These are phyloP conservation scores for Drosophila barbarae DNA, from an alignment of 2,888 invertebrate species.

Conservation along the genomic window DNA sequence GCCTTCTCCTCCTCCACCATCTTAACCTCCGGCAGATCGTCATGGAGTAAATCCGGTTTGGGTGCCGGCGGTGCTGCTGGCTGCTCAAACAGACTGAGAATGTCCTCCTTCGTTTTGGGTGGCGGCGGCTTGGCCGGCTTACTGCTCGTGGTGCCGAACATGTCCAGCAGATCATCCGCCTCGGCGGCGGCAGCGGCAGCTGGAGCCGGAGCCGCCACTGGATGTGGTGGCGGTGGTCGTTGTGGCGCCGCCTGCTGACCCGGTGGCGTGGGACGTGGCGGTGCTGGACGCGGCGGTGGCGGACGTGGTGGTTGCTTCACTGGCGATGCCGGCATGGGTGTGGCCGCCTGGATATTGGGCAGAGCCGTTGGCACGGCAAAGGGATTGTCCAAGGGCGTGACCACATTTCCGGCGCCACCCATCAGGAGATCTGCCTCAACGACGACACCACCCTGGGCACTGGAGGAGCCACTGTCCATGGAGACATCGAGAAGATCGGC, in stretches of 20 bases:
- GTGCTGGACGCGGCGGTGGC: conserved; percentile 79
- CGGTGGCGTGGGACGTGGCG: conserved; percentile 76
- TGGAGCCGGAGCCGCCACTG: conserved; percentile 40
- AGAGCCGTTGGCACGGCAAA: conserved; percentile 79
- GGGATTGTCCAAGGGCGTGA: conserved; percentile 73
- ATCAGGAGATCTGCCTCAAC: conserved; percentile 66
- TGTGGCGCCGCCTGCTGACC: conserved; percentile 61
- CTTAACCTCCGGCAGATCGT: conserved; percentile 80
- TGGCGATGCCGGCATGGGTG: conserved; percentile 80
- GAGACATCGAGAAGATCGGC: conserved; percentile 85
- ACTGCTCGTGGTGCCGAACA: conserved; percentile 76
- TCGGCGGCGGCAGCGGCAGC: conserved; percentile 48
- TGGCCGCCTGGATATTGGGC: conserved; percentile 79
- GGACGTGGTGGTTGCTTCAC: conserved; percentile 81
- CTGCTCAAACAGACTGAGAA: conserved; percentile 82
- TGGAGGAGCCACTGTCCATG: conserved; percentile 77
- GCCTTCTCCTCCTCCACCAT: conserved; percentile 3
- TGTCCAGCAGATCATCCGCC: conserved; percentile 82
- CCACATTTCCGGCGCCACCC: neutral
- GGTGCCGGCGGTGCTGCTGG: conserved; percentile 71
- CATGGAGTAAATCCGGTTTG: conserved; percentile 82
- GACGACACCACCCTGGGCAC: conserved; percentile 59
- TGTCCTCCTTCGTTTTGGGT: conserved; percentile 82
- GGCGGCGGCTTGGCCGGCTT: conserved; percentile 81
- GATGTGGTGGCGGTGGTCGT: conserved; percentile 72